phyloP scores from a whole-genome alignment of 2,888 invertebrate genomes.

The Eurois occulta region DNA sequence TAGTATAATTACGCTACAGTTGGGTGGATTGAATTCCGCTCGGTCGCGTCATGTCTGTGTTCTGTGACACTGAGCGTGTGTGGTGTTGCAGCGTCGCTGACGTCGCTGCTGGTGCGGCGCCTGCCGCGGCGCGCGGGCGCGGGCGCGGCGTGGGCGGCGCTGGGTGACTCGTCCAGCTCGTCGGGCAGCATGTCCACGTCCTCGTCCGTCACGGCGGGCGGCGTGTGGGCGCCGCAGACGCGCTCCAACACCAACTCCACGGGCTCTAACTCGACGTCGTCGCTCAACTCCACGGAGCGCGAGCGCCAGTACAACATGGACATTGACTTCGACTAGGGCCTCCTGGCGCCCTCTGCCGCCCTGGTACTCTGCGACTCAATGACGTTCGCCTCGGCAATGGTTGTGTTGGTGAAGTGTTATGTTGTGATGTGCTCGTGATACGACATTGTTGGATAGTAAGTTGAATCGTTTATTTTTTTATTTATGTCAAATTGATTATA shows the following conservation, averaged over 20 bases:
- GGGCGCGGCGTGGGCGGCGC: constrained; percentile 51
- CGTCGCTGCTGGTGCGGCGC: constrained; percentile 74
- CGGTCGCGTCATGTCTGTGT: background rate
- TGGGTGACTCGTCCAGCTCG: constrained; percentile 57
- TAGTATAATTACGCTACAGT: background rate
- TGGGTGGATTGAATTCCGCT: background rate
- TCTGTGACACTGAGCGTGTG: background rate
- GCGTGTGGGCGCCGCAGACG: constrained; percentile 47
- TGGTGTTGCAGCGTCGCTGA: constrained; percentile 66
- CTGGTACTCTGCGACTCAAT: constrained; percentile 45
- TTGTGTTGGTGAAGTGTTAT: constrained; percentile 63
- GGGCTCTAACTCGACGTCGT: constrained; percentile 62
- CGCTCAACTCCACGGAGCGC: constrained; percentile 73
- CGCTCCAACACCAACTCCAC: constrained; percentile 57
- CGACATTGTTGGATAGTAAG: constrained; percentile 60
- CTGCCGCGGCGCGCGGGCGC: constrained; percentile 58
- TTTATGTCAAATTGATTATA: constrained; percentile 62
- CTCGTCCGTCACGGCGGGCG: constrained; percentile 54
- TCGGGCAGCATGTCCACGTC: constrained; percentile 56
- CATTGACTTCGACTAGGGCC: constrained; percentile 85
- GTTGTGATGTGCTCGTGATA: constrained; percentile 61
- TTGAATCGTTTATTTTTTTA: constrained; percentile 63
- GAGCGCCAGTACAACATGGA: constrained; percentile 86
- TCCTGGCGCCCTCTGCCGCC: constrained; percentile 27
- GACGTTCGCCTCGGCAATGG: constrained; percentile 60